These are phyloP conservation scores for Drosophila mayaguana DNA, from an alignment of 2,888 invertebrate genomes.

Conservation along the genomic window DNA sequence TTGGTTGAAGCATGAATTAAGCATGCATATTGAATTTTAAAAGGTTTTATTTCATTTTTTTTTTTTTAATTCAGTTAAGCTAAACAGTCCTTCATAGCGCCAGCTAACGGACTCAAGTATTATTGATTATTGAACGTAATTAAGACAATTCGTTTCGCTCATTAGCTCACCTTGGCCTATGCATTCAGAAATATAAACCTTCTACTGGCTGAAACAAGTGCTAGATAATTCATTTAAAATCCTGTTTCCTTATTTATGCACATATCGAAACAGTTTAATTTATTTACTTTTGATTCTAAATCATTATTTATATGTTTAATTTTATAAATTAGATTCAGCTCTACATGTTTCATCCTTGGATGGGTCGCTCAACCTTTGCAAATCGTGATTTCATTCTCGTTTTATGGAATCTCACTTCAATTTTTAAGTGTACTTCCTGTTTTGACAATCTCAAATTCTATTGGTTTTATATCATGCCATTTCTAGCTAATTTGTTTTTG, in stretches of 20 bases:
- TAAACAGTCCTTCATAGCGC: background rate
- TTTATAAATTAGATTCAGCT: background rate
- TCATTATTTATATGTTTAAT: background rate
- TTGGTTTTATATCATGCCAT: background rate
- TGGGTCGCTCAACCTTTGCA: constrained; percentile 15
- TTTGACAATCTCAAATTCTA: background rate
- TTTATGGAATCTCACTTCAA: constrained; percentile 5
- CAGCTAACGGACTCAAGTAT: background rate
- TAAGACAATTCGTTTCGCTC: background rate
- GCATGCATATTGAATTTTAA: background rate
- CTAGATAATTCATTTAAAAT: background rate
- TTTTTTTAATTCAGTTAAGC: background rate
- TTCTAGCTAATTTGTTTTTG: background rate
- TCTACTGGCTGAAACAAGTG: background rate
- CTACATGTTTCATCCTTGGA: background rate
- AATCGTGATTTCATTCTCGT: background rate
- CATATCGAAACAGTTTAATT: background rate
- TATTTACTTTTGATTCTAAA: background rate
- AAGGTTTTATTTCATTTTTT: background rate
- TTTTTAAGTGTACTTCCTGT: constrained; percentile 4
- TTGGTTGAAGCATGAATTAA: constrained; percentile 2
- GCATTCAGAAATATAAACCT: background rate
- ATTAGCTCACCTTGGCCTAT: constrained; percentile 8
- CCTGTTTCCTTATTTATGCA: constrained; percentile 2
- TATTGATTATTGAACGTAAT: constrained; percentile 1